Conservation (phyloP, 2,797 vertebrate genomes). For the Centropyge bicolor region DNA sequence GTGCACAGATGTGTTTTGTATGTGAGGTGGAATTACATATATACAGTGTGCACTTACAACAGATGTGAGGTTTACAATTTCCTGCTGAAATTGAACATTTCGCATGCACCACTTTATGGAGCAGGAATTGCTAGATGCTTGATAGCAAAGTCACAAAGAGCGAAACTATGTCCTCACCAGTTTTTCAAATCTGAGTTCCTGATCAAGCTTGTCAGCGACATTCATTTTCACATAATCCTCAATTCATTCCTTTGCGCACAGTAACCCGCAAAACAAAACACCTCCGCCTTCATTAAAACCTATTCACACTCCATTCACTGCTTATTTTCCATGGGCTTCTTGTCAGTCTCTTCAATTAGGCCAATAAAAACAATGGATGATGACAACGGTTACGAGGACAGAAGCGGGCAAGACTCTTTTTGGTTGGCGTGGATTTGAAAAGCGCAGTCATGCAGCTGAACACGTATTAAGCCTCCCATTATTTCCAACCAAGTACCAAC, state of each 20-base stretch:
- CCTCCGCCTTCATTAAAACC: slow-evolving; percentile 60
- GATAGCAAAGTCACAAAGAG: slow-evolving; percentile 9
- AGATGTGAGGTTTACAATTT: slow-evolving; percentile 26
- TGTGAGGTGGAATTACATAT: neutral
- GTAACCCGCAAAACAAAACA: slow-evolving; percentile 59
- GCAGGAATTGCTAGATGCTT: neutral
- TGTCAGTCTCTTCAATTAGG: slow-evolving; percentile 66
- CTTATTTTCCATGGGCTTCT: slow-evolving; percentile 49
- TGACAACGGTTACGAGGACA: slow-evolving; percentile 51
- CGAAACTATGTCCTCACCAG: slow-evolving; percentile 15
- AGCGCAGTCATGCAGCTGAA: slow-evolving; percentile 92
- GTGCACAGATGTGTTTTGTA: slow-evolving; percentile 15
- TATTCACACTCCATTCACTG: slow-evolving; percentile 43
- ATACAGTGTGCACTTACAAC: neutral
- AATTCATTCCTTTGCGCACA: slow-evolving; percentile 38
- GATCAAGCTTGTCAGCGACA: slow-evolving; percentile 42
- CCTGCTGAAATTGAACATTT: slow-evolving; percentile 19
- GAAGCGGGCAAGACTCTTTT: slow-evolving; percentile 65
- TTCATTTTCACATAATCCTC: slow-evolving; percentile 39
- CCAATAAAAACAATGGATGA: slow-evolving; percentile 71
- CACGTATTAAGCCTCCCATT: slow-evolving; percentile 85
- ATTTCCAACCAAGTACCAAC: slow-evolving; percentile 77
- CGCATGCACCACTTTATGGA: neutral
- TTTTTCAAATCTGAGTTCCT: slow-evolving; percentile 19
- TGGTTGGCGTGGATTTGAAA: slow-evolving; percentile 81